Conservation (phyloP, 2,888 invertebrate species). For the Petrolisthes cinctipes region DNA sequence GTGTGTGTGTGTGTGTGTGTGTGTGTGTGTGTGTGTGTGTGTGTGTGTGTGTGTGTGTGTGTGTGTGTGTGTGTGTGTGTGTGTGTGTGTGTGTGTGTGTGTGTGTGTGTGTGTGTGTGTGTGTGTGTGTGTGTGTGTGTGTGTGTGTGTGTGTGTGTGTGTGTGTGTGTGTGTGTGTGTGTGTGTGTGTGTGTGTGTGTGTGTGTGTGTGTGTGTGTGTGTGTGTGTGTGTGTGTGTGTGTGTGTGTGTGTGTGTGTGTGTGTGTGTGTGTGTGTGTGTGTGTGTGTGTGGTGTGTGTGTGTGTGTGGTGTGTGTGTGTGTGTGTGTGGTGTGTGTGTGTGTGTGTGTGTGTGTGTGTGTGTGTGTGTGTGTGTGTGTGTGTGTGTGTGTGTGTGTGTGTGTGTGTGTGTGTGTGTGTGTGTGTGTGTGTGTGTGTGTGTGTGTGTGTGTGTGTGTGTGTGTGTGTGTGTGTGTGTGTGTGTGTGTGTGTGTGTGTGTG, state of each 20-base stretch:
- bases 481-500: not conserved
- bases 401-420: not conserved
- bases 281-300: not conserved
- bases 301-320: not conserved
- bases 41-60: slow-evolving; percentile 36
- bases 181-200: not conserved
- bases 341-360: not conserved
- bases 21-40: slow-evolving; percentile 35
- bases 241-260: not conserved
- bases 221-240: not conserved
- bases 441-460: not conserved
- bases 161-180: not conserved
- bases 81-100: not conserved
- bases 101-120: not conserved
- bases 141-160: not conserved
- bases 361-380: not conserved
- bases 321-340: not conserved
- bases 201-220: not conserved
- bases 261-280: not conserved
- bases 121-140: not conserved
- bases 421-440: not conserved
- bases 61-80: slow-evolving; percentile 14
- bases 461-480: not conserved
- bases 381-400: not conserved
- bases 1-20: slow-evolving; percentile 38